These are phyloP conservation scores for Brachyhypopomus gauderio DNA, from an alignment of 2,113 vertebrate species.

Conservation along the genomic window DNA sequence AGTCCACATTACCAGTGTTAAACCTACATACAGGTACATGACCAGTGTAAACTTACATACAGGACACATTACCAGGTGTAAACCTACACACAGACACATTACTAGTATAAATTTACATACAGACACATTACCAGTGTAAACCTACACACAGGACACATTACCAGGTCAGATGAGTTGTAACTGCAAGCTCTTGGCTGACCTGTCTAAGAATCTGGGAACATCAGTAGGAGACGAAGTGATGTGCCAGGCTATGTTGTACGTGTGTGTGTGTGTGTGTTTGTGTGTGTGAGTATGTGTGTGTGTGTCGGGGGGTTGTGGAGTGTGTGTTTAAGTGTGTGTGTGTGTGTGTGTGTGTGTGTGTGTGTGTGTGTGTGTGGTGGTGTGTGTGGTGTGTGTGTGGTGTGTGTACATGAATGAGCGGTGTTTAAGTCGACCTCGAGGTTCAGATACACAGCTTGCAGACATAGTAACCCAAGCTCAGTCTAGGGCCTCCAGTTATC, in stretches of 20 bases:
- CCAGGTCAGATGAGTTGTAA: slow-evolving; percentile 46
- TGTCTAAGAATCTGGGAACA: slow-evolving; percentile 23
- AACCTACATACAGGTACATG: too few relatives aligned
- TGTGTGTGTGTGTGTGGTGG: background rate
- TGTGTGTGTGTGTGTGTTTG: background rate
- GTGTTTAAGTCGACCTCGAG: slow-evolving; percentile 32
- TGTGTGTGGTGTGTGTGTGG: too few relatives aligned
- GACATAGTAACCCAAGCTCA: slow-evolving; percentile 45
- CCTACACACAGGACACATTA: too few relatives aligned
- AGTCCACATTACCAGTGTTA: too few relatives aligned
- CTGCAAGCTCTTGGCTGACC: slow-evolving; percentile 31
- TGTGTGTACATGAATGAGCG: slow-evolving; percentile 1
- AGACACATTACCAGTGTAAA: too few relatives aligned
- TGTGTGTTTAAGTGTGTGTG: background rate
- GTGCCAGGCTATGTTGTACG: background rate
- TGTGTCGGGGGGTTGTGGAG: background rate
- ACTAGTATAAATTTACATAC: too few relatives aligned
- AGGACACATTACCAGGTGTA: too few relatives aligned
- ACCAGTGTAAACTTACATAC: too few relatives aligned
- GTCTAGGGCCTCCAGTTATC: slow-evolving; percentile 44
- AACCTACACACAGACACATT: too few relatives aligned
- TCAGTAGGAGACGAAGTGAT: slow-evolving; percentile 21
- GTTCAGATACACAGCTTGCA: slow-evolving; percentile 50
- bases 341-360: slow-evolving; percentile 3
- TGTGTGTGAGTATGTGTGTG: background rate